A percentile compares a stretch with the other conserved stretches of the same genome.
These are phyloP conservation scores for Lampris incognitus DNA, from an alignment of 2,113 vertebrate species.

Conservation along the genomic window DNA sequence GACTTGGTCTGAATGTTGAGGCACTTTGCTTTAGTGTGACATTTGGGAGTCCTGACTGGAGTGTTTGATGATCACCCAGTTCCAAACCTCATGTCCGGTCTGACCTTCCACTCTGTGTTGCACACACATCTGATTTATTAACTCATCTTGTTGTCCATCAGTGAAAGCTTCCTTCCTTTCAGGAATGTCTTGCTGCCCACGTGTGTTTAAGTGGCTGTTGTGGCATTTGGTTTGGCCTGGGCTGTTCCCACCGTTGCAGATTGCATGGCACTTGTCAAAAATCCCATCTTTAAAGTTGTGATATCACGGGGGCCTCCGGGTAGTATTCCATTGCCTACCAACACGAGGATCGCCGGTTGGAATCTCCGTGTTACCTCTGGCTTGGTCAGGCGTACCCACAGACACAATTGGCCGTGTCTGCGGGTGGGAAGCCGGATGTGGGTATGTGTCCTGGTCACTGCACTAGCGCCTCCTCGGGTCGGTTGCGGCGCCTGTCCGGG, in stretches of 20 bases:
- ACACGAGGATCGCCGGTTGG: no score
- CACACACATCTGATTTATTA: constrained; percentile 1
- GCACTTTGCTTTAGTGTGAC: constrained; percentile 12
- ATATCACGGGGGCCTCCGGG: no score
- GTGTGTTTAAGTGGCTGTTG: not conserved
- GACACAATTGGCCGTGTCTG: no score
- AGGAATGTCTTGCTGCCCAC: constrained; percentile 25
- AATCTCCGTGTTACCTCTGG: no score
- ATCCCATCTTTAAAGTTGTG: not conserved
- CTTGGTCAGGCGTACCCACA: no score
- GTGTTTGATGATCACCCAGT: constrained; percentile 30
- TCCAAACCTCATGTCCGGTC: constrained; percentile 8
- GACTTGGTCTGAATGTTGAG: constrained; percentile 27
- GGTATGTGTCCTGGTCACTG: no score
- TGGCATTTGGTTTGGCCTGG: not conserved
- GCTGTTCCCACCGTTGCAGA: constrained; percentile 12
- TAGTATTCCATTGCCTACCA: no score
- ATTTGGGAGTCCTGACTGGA: not conserved
- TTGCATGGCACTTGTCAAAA: not conserved
- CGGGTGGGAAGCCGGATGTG: no score
- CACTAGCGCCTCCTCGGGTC: no score
- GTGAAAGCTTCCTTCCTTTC: not conserved
- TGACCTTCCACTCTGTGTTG: constrained; percentile 1
- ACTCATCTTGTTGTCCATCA: not conserved
- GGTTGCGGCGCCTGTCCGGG: no score